A percentile compares a stretch with the other conserved stretches of the same genome.
Evolutionary conservation across 2,113 vertebrate genomes (phyloP).

Genomic region (Zosterops borbonicus): DNA sequence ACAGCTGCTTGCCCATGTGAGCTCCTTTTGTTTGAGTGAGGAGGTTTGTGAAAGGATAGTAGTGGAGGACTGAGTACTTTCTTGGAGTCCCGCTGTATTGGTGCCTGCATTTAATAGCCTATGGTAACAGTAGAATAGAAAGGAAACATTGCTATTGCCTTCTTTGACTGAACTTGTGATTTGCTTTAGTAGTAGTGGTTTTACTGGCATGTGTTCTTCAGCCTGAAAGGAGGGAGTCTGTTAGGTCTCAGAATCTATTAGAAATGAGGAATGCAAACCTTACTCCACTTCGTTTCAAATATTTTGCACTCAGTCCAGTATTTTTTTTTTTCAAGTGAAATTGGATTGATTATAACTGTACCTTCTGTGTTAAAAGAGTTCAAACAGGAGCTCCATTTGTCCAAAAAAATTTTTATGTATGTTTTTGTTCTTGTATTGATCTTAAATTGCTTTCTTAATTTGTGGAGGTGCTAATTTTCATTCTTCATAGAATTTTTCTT

Average conservation of each 20-base stretch:
- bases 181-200: background rate
- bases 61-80: background rate
- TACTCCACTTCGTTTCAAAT: background rate
- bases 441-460: background rate
- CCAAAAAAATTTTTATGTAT: background rate
- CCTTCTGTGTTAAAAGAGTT: slow-evolving; percentile 7
- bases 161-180: background rate
- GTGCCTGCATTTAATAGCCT: background rate
- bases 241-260: background rate
- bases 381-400: slow-evolving; percentile 40
- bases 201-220: slow-evolving; percentile 4
- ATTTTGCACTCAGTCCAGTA: background rate
- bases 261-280: background rate
- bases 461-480: background rate
- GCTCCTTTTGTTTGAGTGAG: background rate
- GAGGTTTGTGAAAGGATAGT: background rate
- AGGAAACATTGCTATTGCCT: background rate
- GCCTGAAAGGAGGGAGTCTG: background rate
- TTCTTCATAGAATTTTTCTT: background rate
- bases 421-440: background rate
- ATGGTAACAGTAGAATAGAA: background rate
- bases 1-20: background rate
- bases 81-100: background rate
- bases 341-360: background rate
- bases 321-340: background rate